Evolutionary conservation across 2,797 vertebrate genomes (phyloP), one percentile per base, ranked within the genome.

Genomic region (Cyprinella venusta): DNA sequence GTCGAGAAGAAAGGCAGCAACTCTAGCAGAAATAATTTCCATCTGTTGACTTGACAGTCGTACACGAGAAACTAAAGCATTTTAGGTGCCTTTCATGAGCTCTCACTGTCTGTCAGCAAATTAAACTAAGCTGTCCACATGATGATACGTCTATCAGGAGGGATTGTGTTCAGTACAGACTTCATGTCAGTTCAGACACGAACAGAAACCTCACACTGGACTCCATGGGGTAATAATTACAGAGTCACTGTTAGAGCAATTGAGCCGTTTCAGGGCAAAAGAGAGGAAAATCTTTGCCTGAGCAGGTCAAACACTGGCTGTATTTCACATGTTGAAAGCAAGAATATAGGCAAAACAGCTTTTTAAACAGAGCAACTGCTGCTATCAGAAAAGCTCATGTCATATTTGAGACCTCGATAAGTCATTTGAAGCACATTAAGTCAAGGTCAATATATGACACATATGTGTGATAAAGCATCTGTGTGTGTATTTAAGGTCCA

Each of bases 201-300:
- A 24, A 16, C 19, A 54, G 19, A 76, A 36, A 36, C 54, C 76
- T 77, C 40, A 64, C 19, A 33, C 76, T 52, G 26, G 61, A 65
- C 42, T 50, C 76, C 40, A 50, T 2, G 10, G 42, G 15, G 42
- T n/a, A 24, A 65, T 26, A 42, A 48, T 77, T 48, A 45, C 38
- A 64, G 52, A 75, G 30, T 2, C 71, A 75, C 30, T 38, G 19
- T 48, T 15, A 33, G 70, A 74, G 30, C 45, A 52, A 54, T n/a
- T 74, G 48, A 52, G 69, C 69, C 16, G 8, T 71, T 71, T 71
- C 26, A 36, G 48, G 71, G 26, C 30, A 54, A 54, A 74, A 36
- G 52, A 76, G n/a, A 18, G n/a, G 6, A 45, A 63, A 30, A 45
- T 63, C 36, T 40, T 76, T 61, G 21, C 45, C 15, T 26, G 75